Evolutionary conservation across 92 coral and sea anemone genomes (phyloP), one percentile per base, ranked within the genome.

Genomic region (Epizoanthus fatuus): DNA sequence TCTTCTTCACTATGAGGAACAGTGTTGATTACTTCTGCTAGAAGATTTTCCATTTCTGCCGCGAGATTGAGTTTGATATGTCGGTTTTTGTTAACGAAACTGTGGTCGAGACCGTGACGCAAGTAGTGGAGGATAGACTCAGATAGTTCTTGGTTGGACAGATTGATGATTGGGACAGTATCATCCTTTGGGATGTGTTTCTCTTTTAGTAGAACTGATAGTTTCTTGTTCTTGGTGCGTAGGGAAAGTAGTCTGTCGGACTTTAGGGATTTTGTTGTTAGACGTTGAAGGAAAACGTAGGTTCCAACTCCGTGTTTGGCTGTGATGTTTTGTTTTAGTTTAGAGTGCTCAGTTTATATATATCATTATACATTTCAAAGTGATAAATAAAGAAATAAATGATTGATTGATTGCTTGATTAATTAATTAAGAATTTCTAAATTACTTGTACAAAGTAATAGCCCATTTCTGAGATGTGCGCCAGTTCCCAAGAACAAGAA

Each of bases 51-150:
- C 63, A 79, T 32, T 68, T 86, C 78, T 4, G 79, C 11, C 0
- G 37, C 66, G 35, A 75, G 84, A 39, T 86, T 68, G 29, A 85
- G 75, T 74, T 85, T 85, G 40, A 74, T 37, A 83, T 38, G 60
- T 13, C 49, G 72, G 49, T 85, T 74, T 58, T 74, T 85, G 35
- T 85, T 66, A 58, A 85, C 63, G 73, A 85, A 85, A 68, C 84
- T 64, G 42, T 85, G 89, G 29, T 85, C 49, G 51, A 76, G 89
- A 13, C 84, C 75, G 79, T 55, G 69, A 44, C 44, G 83, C 32
- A 84, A 54, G 56, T 72, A 84, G 22, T 45, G 75, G 49, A 85
- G 71, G 55, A 42, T 55, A 69, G 49, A 68, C n/a, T 16, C 2
- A 14, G 52, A 68, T 68, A 39, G 16, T 39, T 69, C 54, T 69